Percentiles rank a stretch among this genome's conserved stretches.
phyloP scores from a whole-genome alignment of 2,113 vertebrate genomes.

The Scatophagus argus region DNA sequence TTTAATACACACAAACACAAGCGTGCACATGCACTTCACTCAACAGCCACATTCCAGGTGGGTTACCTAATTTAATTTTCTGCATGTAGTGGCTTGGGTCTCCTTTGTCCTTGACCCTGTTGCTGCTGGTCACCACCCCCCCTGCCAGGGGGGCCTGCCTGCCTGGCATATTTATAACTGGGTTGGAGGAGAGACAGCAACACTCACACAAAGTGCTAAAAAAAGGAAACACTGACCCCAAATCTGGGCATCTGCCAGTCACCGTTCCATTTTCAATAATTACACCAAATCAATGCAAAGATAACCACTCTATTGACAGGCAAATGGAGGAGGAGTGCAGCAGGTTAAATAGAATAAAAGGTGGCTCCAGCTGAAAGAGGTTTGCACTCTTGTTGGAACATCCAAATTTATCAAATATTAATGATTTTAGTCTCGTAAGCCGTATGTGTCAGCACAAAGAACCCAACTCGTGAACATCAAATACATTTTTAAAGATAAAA shows the following conservation, averaged over 20 bases:
- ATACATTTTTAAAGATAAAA: not conserved
- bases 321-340: conserved; percentile 12
- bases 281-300: conserved; percentile 38
- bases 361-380: not conserved
- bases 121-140: conserved; percentile 53
- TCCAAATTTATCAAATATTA: conserved; percentile 18
- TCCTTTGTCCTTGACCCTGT: conserved; percentile 73
- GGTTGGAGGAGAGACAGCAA: conserved; percentile 31
- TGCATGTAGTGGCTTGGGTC: conserved; percentile 53
- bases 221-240: conserved; percentile 48
- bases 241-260: conserved; percentile 35
- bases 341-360: conserved; percentile 31
- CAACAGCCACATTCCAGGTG: conserved; percentile 73
- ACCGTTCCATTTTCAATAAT: conserved; percentile 42
- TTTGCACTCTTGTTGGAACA: conserved; percentile 6
- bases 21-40: conserved; percentile 54
- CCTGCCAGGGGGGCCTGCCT: conserved; percentile 46
- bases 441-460: not conserved
- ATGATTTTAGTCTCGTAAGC: conserved; percentile 28
- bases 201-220: conserved; percentile 47
- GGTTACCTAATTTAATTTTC: conserved; percentile 78
- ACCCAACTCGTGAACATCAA: not conserved
- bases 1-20: conserved; percentile 13
- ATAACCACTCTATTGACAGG: conserved; percentile 13
- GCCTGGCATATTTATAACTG: conserved; percentile 69